Conservation (phyloP, 2,888 invertebrate genomes). For the Argyra leucocephala region DNA sequence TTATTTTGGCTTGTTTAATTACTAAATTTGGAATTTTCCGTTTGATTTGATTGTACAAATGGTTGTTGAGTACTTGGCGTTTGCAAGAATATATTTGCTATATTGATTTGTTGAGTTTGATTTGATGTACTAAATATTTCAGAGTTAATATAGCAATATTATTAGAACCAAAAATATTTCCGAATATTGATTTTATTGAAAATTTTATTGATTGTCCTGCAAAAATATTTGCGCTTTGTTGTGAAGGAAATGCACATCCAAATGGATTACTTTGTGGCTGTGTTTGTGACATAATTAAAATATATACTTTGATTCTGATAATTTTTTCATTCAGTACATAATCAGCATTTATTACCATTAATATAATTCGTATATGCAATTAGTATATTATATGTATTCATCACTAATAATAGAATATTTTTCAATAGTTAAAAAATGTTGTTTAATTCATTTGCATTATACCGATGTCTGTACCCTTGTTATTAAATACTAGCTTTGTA, state of each 20-base stretch:
- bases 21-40: background rate
- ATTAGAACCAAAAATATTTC: slow-evolving; percentile 20
- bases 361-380: too few relatives aligned
- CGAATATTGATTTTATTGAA: slow-evolving; percentile 25
- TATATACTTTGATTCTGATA: too few relatives aligned
- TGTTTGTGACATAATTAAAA: too few relatives aligned
- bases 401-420: too few relatives aligned
- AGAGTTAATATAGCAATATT: background rate
- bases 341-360: too few relatives aligned
- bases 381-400: too few relatives aligned
- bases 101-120: slow-evolving; percentile 16
- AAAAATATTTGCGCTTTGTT: slow-evolving; percentile 25
- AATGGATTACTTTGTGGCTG: slow-evolving; percentile 9
- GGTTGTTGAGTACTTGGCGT: background rate
- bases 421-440: too few relatives aligned
- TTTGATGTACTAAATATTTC: slow-evolving; percentile 14
- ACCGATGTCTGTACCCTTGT: too few relatives aligned
- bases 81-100: slow-evolving; percentile 25
- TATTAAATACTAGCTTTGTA: too few relatives aligned
- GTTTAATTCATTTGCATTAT: too few relatives aligned
- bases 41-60: background rate
- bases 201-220: slow-evolving; percentile 24
- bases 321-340: too few relatives aligned
- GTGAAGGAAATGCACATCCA: slow-evolving; percentile 13
- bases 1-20: background rate